These are phyloP conservation scores for Phyto melanocephala DNA, from an alignment of 2,888 invertebrate genomes.

Conservation along the genomic window DNA sequence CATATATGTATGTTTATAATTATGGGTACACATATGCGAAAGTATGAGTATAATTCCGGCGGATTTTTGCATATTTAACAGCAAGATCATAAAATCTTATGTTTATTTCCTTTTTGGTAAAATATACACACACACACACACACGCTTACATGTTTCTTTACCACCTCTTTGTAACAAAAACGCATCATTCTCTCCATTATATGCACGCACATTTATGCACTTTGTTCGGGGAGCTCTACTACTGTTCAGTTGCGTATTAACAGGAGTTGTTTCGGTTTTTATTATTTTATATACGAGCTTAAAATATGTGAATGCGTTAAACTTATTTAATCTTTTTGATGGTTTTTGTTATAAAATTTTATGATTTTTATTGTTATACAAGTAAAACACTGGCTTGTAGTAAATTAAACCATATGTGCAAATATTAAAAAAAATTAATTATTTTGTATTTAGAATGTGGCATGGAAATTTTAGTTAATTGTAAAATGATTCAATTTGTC, in stretches of 20 bases:
- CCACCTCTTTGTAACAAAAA: constrained; percentile 4
- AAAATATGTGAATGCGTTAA: constrained; percentile 52
- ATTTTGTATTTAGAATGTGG: constrained; percentile 40
- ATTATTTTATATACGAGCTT: constrained; percentile 57
- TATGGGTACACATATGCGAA: constrained; percentile 18
- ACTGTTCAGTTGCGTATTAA: constrained; percentile 41
- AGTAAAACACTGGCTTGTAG: constrained; percentile 4
- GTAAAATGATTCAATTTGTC: too few species aligned
- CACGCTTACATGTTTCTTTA: background rate
- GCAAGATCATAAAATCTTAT: constrained; percentile 69
- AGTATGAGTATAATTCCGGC: constrained; percentile 58
- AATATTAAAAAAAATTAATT: constrained; percentile 62
- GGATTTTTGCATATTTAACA: constrained; percentile 65
- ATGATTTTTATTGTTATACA: constrained; percentile 59
- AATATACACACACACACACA: constrained; percentile 4
- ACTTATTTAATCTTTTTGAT: constrained; percentile 65
- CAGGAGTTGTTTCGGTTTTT: constrained; percentile 29
- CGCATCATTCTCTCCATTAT: constrained; percentile 49
- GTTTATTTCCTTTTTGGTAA: constrained; percentile 65
- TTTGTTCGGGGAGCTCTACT: constrained; percentile 22
- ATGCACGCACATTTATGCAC: constrained; percentile 57
- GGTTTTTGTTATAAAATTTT: constrained; percentile 63
- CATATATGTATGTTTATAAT: constrained; percentile 12
- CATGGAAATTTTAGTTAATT: background rate
- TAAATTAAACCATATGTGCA: constrained; percentile 64